Base-by-base conservation (phyloP, 2,888 invertebrate genomes). In the Drosophila sordidula region DNA sequence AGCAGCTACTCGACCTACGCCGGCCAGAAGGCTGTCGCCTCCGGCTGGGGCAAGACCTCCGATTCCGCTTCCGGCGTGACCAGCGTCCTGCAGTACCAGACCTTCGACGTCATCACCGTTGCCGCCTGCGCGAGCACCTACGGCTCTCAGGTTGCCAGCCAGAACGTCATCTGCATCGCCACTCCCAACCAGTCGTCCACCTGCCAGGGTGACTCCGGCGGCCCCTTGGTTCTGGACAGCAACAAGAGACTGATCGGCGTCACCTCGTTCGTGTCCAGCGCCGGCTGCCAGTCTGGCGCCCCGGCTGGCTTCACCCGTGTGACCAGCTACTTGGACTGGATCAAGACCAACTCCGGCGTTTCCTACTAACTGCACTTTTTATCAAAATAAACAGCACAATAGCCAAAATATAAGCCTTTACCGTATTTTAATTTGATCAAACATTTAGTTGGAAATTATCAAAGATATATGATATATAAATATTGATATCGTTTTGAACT, bases 11-110 rank as follows among this genome's bases (percentile, higher is more conserved):
- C 88, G 12, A 87, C 69, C 45, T 92, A 92, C 55, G 80, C 81
- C n/a, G 90, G 90, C 11, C 63, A 81, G 5, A 36, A 34, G 2
- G 92, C 90, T 8, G 74, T 89, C 16, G 92, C 92, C 38, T 92
- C 92, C 62, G 93, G 93, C 25, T 93, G 93, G 93, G 93, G 93
- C 49, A 90, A 84, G 64, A 76, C 26, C 46, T 84, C 83, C 3
- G 91, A 91, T 29, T 16, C 45, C 1, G 74, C 69, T n/a, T 12
- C 63, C 46, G 12, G 46, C 50, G 86, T 87, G 14, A 57, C 84
- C 51, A 71, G 65, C n/a, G 89, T 87, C 2, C 87, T 93, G 39
- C 89, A 92, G 61, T 90, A 84, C 57, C 89, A 89, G 0, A 18
- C 44, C 8, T 75, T 91, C 32, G 73, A 87, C 0, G 81, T 93